phyloP scores from a whole-genome alignment of 2,888 invertebrate species.

The Cacoxenus indagator region DNA sequence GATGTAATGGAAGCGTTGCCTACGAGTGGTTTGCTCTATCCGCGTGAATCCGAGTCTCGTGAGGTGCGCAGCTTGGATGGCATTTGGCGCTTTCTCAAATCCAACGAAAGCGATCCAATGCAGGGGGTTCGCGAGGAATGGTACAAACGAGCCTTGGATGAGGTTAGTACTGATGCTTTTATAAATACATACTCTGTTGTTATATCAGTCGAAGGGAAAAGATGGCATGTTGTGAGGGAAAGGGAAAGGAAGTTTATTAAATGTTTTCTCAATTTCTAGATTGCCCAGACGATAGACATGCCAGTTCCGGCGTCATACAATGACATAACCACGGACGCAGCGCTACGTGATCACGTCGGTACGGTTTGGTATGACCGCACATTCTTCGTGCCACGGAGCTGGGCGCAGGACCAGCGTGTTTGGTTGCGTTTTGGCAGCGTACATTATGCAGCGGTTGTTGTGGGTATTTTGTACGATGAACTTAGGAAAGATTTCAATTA shows the following conservation, averaged over 20 bases:
- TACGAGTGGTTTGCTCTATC: constrained; percentile 66
- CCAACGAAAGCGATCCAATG: constrained; percentile 77
- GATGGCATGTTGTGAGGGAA: background rate
- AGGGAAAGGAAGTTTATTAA: background rate
- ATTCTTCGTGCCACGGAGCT: constrained; percentile 83
- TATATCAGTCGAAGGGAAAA: background rate
- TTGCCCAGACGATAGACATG: constrained; percentile 80
- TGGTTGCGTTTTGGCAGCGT: constrained; percentile 94
- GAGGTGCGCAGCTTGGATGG: constrained; percentile 86
- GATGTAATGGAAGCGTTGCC: constrained; percentile 25
- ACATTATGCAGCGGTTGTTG: constrained; percentile 90
- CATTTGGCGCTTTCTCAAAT: constrained; percentile 90
- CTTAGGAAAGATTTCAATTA: no score
- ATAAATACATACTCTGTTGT: no score
- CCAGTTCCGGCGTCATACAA: constrained; percentile 97
- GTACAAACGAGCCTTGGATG: constrained; percentile 79
- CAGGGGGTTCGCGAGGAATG: constrained; percentile 82
- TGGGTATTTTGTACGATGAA: constrained; percentile 71
- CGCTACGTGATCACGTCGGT: constrained; percentile 92
- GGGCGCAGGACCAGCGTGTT: constrained; percentile 77
- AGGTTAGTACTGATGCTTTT: constrained; percentile 72
- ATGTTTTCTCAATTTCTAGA: background rate
- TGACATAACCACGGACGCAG: constrained; percentile 84
- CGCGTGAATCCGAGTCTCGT: constrained; percentile 83
- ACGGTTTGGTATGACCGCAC: constrained; percentile 94